These are phyloP conservation scores for Choreutis nemorana DNA, from an alignment of 2,888 invertebrate species.

Conservation along the genomic window DNA sequence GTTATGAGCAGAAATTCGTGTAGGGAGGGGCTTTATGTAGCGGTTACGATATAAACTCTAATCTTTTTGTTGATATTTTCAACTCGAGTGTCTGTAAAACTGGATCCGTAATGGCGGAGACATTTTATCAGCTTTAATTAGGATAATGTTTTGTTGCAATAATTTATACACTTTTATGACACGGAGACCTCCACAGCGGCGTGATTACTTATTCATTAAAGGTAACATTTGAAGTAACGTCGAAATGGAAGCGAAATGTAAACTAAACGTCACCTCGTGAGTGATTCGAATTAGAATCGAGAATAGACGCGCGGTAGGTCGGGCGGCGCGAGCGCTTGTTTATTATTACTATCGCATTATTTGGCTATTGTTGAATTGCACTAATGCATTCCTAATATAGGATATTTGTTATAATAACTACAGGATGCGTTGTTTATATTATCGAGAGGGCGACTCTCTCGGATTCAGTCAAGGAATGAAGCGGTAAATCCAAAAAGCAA, in stretches of 20 bases:
- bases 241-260: too few relatives aligned
- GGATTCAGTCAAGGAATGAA: slow-evolving; percentile 5
- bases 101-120: slow-evolving; percentile 13
- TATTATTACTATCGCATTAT: slow-evolving; percentile 25
- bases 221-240: too few relatives aligned
- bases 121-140: too few relatives aligned
- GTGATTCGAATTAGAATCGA: too few relatives aligned
- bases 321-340: slow-evolving; percentile 13
- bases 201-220: too few relatives aligned
- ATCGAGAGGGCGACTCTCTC: slow-evolving; percentile 4
- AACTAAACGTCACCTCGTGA: too few relatives aligned
- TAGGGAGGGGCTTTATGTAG: slow-evolving; percentile 13
- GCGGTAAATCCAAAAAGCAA: slow-evolving; percentile 3
- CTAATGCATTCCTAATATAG: slow-evolving; percentile 22
- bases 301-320: slow-evolving; percentile 15
- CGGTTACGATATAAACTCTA: slow-evolving; percentile 15
- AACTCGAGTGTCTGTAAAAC: slow-evolving; percentile 13
- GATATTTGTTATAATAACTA: slow-evolving; percentile 17
- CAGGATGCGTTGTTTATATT: slow-evolving; percentile 16
- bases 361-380: slow-evolving; percentile 25
- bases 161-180: too few relatives aligned
- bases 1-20: slow-evolving; percentile 15
- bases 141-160: too few relatives aligned
- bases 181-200: too few relatives aligned
- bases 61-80: slow-evolving; percentile 14